These are phyloP conservation scores for Acanthurus leucopareius DNA, from an alignment of 2,797 vertebrate species.

Conservation along the genomic window DNA sequence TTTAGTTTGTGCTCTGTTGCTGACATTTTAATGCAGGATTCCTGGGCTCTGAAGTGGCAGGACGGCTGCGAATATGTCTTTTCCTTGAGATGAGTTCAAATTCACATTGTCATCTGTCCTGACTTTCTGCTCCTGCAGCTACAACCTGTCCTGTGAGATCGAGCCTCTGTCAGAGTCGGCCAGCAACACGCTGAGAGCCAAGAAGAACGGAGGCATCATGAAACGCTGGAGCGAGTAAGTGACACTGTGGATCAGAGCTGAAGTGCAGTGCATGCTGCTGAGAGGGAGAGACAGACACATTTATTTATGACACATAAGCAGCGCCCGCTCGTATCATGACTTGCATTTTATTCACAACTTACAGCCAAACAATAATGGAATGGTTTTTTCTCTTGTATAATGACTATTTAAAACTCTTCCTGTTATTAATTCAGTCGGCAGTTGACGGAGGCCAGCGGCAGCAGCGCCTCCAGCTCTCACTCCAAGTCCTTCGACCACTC, in stretches of 20 bases:
- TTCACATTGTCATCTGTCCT: background rate
- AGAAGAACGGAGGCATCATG: conserved; percentile 93
- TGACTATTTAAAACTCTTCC: background rate
- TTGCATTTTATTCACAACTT: background rate
- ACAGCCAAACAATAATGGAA: background rate
- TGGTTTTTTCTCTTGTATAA: background rate
- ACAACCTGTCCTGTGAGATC: conserved; percentile 93
- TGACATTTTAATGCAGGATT: background rate
- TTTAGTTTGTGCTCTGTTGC: background rate
- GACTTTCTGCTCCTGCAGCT: conserved; percentile 80
- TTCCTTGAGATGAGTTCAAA: background rate
- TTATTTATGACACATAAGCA: no score
- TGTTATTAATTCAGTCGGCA: conserved; percentile 86
- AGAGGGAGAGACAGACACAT: background rate
- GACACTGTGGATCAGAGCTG: no score
- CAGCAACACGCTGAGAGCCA: conserved; percentile 92
- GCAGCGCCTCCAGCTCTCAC: conserved; percentile 86
- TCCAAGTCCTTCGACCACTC: conserved; percentile 96
- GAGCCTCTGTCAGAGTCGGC: conserved; percentile 94
- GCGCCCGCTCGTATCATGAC: background rate
- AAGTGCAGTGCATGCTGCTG: background rate
- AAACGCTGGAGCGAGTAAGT: conserved; percentile 98
- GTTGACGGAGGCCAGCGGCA: conserved; percentile 85
- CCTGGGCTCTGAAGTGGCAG: background rate
- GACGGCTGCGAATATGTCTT: background rate